Evolutionary conservation across 2,113 vertebrate species (phyloP).

Genomic region (Alouatta palliata): DNA sequence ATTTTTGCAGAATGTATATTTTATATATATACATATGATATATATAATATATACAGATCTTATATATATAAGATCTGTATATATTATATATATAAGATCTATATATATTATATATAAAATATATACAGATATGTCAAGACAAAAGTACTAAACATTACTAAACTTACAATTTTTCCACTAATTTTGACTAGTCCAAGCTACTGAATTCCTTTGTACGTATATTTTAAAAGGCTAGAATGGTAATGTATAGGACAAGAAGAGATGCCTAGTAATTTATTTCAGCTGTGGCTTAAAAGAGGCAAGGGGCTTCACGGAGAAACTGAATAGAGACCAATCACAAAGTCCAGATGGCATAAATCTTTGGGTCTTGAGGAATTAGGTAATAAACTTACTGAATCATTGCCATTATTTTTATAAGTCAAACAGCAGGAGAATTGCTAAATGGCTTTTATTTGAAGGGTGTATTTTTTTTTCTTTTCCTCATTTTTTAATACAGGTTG

Average conservation of each 20-base stretch:
- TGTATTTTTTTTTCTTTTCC: not conserved
- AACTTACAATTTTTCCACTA: not conserved
- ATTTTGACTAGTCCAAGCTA: not conserved
- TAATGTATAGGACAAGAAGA: not conserved
- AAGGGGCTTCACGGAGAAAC: not conserved
- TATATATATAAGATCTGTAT: too few species aligned
- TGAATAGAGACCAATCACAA: not conserved
- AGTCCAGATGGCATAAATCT: not conserved
- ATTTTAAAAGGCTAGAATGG: not conserved
- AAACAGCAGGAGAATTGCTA: not conserved
- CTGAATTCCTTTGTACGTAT: not conserved
- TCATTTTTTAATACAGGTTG: constrained; percentile 36
- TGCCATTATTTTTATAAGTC: constrained; percentile 50
- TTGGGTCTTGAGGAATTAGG: constrained; percentile 23
- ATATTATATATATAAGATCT: too few species aligned
- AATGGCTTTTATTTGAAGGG: constrained; percentile 26
- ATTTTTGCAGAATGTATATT: too few species aligned
- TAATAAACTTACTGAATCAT: constrained; percentile 16
- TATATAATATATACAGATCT: too few species aligned
- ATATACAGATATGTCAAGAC: not conserved
- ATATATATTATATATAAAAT: not conserved
- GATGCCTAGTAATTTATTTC: constrained; percentile 35
- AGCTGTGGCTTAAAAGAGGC: not conserved
- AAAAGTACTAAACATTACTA: constrained; percentile 22
- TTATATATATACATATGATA: too few species aligned